Base-by-base conservation (phyloP, 2,797 vertebrate species). In the Falco naumanni region DNA sequence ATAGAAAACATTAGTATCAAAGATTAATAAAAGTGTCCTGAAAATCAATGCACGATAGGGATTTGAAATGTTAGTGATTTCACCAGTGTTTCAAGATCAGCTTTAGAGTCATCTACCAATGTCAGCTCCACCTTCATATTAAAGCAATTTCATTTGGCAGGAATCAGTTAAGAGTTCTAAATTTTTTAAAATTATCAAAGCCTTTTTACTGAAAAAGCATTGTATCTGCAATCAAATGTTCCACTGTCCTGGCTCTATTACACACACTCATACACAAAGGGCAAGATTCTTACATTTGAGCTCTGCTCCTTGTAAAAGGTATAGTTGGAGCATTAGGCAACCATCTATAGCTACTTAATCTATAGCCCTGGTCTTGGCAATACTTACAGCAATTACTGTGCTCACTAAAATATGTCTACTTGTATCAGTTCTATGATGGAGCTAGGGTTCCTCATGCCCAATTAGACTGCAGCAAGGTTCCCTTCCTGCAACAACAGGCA, bases 1-100 rank as follows among this genome's bases (percentile, higher is more conserved):
- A 68, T 60, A 91, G 48, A 77, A 90, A 95, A 70, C 60, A 50
- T 64, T 64, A 68, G 10, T 53, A 64, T 80, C 50, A 74, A 64
- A 70, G 70, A 89, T 95, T 89, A 93, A 90, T 77, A 95, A 84
- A 95, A 87, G 6, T 34, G 37, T 77, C 77, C 56, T 93, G 45
- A 89, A 95, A 93, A 95, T 95, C 86, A 89, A 66, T 80, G 16
- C n/a, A 18, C 56, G 64, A 12, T 4, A 64, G 15, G 45, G 50
- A 59, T 91, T 95, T 86, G 41, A 90, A 92, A 86, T 16, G 37
- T 69, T 88, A 76, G 24, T 50, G 39, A 74, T 94, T 86, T 93
- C 45, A 54, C 28, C 19, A 37, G 5, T 41, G 48, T 89, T 95
- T 90, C 69, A 41, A 79, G 54, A 77, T 45, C 39, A 81, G 24